Evolutionary conservation across 1,140 invertebrate genomes (phyloP).

Genomic region (Caenorhabditis elegans): DNA sequence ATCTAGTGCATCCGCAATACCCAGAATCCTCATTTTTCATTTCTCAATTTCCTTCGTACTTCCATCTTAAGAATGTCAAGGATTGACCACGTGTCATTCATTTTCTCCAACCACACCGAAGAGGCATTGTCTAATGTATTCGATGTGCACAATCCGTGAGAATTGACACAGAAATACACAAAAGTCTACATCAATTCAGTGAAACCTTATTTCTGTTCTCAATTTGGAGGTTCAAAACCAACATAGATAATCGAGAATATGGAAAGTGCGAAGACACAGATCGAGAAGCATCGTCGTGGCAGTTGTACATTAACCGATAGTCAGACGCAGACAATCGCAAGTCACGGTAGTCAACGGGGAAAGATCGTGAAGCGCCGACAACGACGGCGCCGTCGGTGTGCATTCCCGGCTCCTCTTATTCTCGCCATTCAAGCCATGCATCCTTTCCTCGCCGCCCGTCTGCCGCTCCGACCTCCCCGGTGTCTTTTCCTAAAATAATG

Average conservation of each 20-base stretch:
- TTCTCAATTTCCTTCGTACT: neutral
- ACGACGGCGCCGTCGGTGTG: neutral
- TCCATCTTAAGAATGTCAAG: no score
- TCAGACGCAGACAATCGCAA: conserved; percentile 16
- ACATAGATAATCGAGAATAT: conserved; percentile 2
- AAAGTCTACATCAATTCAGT: neutral
- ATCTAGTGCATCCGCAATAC: no score
- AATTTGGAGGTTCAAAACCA: conserved; percentile 5
- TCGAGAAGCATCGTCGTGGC: conserved; percentile 13
- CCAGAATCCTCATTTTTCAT: neutral
- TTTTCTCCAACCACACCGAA: neutral
- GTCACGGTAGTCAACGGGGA: neutral
- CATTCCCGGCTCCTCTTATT: neutral
- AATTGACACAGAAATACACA: neutral
- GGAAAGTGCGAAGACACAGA: conserved; percentile 28
- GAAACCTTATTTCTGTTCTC: neutral
- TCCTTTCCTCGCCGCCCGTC: conserved; percentile 14
- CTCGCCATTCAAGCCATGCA: neutral
- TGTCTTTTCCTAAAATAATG: conserved; percentile 25
- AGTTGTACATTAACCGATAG: neutral
- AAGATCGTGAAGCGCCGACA: neutral
- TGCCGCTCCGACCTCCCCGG: conserved; percentile 20
- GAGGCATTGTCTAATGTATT: neutral
- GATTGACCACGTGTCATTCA: neutral
- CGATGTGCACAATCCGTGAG: conserved; percentile 21